Evolutionary conservation across 1,140 invertebrate genomes (phyloP), one percentile per base, ranked within the genome.

Genomic region (Ceratina australensis): DNA sequence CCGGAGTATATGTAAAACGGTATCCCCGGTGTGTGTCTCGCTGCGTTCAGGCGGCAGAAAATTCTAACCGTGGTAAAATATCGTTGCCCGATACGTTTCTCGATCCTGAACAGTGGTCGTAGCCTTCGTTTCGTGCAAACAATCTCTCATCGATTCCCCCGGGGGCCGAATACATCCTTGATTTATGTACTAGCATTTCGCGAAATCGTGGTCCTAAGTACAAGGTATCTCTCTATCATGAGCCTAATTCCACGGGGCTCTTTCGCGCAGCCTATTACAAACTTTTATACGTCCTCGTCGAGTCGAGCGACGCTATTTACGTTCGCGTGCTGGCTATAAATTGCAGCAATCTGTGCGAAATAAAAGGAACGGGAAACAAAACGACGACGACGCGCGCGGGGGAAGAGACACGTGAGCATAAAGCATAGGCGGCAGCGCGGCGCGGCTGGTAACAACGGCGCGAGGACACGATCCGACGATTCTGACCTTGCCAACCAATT

Each of bases 401-500:
- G 7, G n/a, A 15, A 12, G 15, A n/a, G 5, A 18, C 26, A 26
- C 12, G 54, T 42, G 64, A 66, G 24, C 47, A 13, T 15, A 5
- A n/a, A n/a, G 33, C 33, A 42, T 13, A 42, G n/a, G n/a, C n/a
- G n/a, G n/a, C n/a, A n/a, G n/a, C n/a, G n/a, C n/a, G n/a, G n/a
- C n/a, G 50, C 50, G 42, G n/a, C 15, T 49, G 47, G 20, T 49
- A 47, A 52, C 42, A 72, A 72, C 60, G 28, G 24, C 10, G 18
- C 50, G 56, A 76, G 56, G n/a, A 60, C 54, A 26, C 24, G 47
- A 76, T 52, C 28, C 24, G 59, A 72, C 42, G 26, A 20, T 56
- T 54, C 56, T 60, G 65, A 68, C 64, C 64, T 68, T 68, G 74
- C 26, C 18, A 26, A 49, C 47, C 57, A 69, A 76, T 76, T 76